Evolutionary conservation across 2,888 invertebrate genomes (phyloP), one percentile per base, ranked within the genome.

Genomic region (Hydroisotoma schaefferi): DNA sequence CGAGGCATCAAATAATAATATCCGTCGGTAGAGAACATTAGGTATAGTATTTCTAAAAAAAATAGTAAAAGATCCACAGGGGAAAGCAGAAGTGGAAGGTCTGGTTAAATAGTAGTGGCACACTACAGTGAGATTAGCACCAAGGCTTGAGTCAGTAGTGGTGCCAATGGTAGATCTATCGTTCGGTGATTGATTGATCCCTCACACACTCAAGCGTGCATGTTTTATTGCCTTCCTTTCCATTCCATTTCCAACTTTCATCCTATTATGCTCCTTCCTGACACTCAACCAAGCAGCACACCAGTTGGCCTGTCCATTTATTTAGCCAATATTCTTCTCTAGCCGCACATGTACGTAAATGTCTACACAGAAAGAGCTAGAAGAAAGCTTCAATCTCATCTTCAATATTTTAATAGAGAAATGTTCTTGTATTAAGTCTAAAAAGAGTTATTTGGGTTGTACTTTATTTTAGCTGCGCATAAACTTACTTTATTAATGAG

Each of bases 111-210:
- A n/a, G n/a, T n/a, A 54, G 25, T 25, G 53, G 46, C 18, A 15
- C 23, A n/a, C 40, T 25, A 51, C 40, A 23, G 27, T 38, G 40
- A 55, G 52, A 43, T 52, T 38, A 52, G 37, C 37, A 52, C 37
- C 37, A 20, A 52, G 27, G 28, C 6, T 28, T 49, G 28, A 49
- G 26, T 49, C 49, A 10, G 26, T 28, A 15, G 18, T 28, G 52
- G 38, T 52, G 38, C 20, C 52, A 52, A 37, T 29, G 47, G 40
- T 55, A 46, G 55, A 61, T 66, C 62, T 59, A 64, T 65, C 66
- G 60, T 55, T 59, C 51, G 26, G 57, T 68, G 60, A 68, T 63
- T 68, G 63, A 63, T 63, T 66, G 65, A 60, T 57, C 58, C 60
- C 51, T 60, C 63, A 59, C 47, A 65, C 55, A 57, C 54, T 57